These are phyloP conservation scores for Perizoma flavofasciatum DNA, from an alignment of 2,888 invertebrate species.

Conservation along the genomic window DNA sequence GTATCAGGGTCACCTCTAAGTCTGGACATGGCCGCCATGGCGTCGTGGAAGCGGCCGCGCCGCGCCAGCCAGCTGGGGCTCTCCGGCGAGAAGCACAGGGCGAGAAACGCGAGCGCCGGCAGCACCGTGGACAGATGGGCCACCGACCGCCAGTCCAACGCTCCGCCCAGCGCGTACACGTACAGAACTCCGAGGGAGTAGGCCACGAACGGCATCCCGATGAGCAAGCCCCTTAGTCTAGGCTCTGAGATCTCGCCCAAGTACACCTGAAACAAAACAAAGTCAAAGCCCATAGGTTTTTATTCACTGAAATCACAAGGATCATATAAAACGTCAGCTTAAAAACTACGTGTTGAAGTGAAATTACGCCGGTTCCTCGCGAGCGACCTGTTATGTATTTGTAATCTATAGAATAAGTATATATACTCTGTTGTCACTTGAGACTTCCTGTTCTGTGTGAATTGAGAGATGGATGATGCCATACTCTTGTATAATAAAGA, in stretches of 20 bases:
- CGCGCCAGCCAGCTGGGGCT: conserved; percentile 90
- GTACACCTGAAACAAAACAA: conserved; percentile 82
- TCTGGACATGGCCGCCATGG: conserved; percentile 84
- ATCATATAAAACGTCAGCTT: too few species aligned
- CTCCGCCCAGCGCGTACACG: conserved; percentile 88
- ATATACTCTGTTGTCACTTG: too few species aligned
- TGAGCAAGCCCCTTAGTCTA: conserved; percentile 86
- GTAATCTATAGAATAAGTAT: too few species aligned
- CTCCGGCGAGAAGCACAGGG: conserved; percentile 88
- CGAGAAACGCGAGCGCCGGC: conserved; percentile 84
- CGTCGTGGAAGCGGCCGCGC: conserved; percentile 81
- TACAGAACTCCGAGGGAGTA: conserved; percentile 90
- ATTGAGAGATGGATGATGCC: too few species aligned
- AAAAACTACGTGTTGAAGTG: too few species aligned
- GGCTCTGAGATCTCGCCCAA: conserved; percentile 91
- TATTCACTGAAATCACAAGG: too few species aligned
- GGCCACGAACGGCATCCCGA: conserved; percentile 89
- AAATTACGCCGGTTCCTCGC: too few species aligned
- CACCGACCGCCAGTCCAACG: conserved; percentile 88
- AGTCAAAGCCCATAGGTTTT: too few species aligned
- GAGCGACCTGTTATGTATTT: too few species aligned
- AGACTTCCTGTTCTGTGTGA: too few species aligned
- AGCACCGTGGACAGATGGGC: conserved; percentile 86
- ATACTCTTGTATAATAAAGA: too few species aligned
- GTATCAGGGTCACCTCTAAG: conserved; percentile 84